Evolutionary conservation across 1,140 invertebrate genomes (phyloP), one percentile per base, ranked within the genome.

Genomic region (Himalopsyche phryganea): DNA sequence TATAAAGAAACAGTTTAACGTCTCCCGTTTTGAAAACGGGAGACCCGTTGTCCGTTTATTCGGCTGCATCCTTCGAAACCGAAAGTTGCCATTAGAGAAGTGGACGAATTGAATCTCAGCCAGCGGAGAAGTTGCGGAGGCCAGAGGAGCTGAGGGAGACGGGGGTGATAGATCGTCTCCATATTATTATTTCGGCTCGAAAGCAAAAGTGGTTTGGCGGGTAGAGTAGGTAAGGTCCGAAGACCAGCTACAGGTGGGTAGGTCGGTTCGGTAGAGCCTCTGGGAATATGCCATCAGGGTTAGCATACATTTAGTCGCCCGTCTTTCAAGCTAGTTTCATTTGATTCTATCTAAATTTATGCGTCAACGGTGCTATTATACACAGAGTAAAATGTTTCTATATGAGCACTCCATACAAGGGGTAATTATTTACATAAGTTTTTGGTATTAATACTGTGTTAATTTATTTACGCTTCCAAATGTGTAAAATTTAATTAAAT

Each of bases 171-270:
- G 28, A 50, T 51, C 48, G 38, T 58, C 55, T 54, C 50, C 53
- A 48, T 53, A 50, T 38, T 55, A 48, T 45, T 35, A 49, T 58
- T 50, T 62, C 55, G 60, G 61, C 42, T 50, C 35, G 61, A 63
- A 63, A 63, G 61, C 61, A 63, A 63, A 63, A 63, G 61, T 63
- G 61, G 61, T 63, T 63, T 59, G 61, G 44, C 57, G 41, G 60
- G 60, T 62, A 28, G 23, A 28, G 23, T 28, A 28, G 23, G 33
- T 32, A 46, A 56, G 53, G 53, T 45, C 53, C 53, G 48, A 56
- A 46, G 53, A 48, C 48, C 53, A 45, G 45, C 51, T 33, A 44
- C 53, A 56, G 53, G 53, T 56, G 53, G 48, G 48, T 28, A 28
- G 23, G 23, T 28, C 23, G 23, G 4, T 3, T 5, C 23, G 23